These are phyloP conservation scores for Synaphobranchus kaupii DNA, from an alignment of 2,797 vertebrate genomes.

Conservation along the genomic window DNA sequence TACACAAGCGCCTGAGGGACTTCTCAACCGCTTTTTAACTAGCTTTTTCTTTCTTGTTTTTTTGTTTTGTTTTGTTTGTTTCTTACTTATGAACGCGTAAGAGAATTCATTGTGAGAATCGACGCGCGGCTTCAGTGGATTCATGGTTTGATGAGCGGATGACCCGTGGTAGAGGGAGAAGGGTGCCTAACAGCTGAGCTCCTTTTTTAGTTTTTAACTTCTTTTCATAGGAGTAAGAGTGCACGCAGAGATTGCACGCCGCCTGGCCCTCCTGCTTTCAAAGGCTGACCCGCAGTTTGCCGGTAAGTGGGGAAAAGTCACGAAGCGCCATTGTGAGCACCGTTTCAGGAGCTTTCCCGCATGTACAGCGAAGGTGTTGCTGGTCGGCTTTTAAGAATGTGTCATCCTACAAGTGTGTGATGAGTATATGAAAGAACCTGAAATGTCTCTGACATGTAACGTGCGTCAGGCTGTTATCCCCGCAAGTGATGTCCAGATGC, in stretches of 20 bases:
- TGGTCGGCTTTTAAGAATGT: neutral
- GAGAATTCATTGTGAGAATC: neutral
- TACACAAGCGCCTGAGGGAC: conserved; percentile 7
- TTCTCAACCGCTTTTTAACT: neutral
- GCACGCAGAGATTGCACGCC: neutral
- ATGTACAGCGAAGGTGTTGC: neutral
- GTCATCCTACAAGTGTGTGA: neutral
- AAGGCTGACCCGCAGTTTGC: neutral
- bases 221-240: neutral
- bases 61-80: neutral
- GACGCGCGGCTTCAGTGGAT: neutral
- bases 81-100: neutral
- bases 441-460: neutral
- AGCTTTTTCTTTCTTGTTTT: neutral
- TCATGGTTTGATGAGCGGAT: neutral
- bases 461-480: neutral
- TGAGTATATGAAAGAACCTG: neutral
- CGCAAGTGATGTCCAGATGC: neutral
- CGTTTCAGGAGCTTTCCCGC: neutral
- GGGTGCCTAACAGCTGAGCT: neutral
- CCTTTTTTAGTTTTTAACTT: neutral
- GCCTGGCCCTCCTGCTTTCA: neutral
- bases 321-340: neutral
- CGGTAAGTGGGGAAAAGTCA: neutral
- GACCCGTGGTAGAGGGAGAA: neutral